Evolutionary conservation across 1,140 invertebrate species (phyloP).

Genomic region (Sitophilus oryzae): DNA sequence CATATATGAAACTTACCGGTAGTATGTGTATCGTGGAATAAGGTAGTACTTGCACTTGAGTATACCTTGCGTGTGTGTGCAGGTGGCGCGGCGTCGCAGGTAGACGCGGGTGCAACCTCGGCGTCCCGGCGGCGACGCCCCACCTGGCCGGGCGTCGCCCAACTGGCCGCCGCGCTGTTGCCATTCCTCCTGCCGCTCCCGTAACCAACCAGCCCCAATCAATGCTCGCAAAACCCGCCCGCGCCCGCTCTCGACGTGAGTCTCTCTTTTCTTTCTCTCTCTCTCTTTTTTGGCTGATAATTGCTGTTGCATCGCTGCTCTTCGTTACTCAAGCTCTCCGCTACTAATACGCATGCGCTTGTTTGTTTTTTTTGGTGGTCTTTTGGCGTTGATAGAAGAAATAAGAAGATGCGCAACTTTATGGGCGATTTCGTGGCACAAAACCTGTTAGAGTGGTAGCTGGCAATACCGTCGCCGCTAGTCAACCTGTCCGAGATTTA

Average conservation of each 20-base stretch:
- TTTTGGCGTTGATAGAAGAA: no score
- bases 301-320: not conserved
- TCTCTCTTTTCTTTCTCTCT: constrained; percentile 14
- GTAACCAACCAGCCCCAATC: constrained; percentile 9
- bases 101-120: constrained; percentile 17
- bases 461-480: no score
- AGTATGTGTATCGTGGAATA: no score
- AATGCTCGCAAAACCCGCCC: constrained; percentile 17
- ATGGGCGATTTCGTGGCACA: no score
- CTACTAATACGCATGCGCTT: no score
- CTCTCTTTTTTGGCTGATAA: not conserved
- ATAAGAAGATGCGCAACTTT: no score
- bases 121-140: constrained; percentile 27
- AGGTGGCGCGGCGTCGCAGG: constrained; percentile 37
- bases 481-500: no score
- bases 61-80: constrained; percentile 33
- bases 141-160: constrained; percentile 26
- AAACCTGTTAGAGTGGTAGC: no score
- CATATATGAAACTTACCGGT: no score
- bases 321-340: not conserved
- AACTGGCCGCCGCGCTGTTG: constrained; percentile 41
- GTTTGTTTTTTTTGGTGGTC: no score
- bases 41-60: no score
- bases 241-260: constrained; percentile 26
- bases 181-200: constrained; percentile 29